Conservation (phyloP, 2,113 vertebrate genomes). For the Sterrhoptilus dennistouni region DNA sequence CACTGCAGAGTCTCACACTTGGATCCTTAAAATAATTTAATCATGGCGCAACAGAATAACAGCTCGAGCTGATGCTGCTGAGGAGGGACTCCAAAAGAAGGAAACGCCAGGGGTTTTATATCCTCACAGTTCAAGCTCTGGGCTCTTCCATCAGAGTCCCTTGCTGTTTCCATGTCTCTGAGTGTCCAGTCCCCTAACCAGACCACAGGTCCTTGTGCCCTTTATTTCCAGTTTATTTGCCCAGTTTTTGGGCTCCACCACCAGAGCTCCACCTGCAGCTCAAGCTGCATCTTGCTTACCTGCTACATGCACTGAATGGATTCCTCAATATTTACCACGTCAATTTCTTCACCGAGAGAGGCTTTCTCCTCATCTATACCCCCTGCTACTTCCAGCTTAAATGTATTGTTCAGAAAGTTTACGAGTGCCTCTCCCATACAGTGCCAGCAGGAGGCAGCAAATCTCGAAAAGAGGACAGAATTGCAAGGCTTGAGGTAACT, state of each 20-base stretch:
- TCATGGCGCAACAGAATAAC: background rate
- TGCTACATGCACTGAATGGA: background rate
- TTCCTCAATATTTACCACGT: background rate
- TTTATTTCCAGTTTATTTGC: background rate
- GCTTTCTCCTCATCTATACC: background rate
- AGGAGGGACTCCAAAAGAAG: rapidly evolving
- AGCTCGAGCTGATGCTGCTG: rapidly evolving
- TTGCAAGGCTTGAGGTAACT: background rate
- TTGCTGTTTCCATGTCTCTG: background rate
- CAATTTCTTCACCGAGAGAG: background rate
- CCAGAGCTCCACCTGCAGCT: background rate
- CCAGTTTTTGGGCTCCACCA: background rate
- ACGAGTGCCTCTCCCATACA: background rate
- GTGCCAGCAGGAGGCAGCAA: background rate
- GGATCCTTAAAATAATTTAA: background rate
- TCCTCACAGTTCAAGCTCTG: background rate
- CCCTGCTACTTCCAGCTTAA: background rate
- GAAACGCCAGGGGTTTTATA: background rate
- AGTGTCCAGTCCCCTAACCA: rapidly evolving
- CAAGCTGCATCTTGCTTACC: background rate
- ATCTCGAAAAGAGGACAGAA: background rate
- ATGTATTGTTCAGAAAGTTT: background rate
- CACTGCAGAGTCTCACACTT: background rate
- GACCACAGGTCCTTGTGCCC: background rate
- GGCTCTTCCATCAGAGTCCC: background rate